Conservation (phyloP, 2,113 vertebrate species). For the Sus scrofa region T2T-Sscrofa CM000815.6:70443001-70443500, state of each 20-base stretch:
- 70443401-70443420: no score
- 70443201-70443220: neutral
- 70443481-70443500: no score
- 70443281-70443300: no score
- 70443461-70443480: no score
- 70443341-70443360: no score
- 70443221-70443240: neutral
- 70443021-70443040: neutral
- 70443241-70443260: neutral
- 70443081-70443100: neutral
- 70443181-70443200: neutral
- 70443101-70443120: neutral
- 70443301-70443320: no score
- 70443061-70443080: neutral
- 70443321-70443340: no score
- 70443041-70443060: neutral
- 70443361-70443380: no score
- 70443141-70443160: neutral
- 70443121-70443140: neutral
- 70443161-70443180: neutral
- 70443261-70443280: neutral
- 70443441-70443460: no score
- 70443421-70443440: no score
- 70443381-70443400: no score
- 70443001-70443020: no score